A percentile compares a stretch with the other conserved stretches of the same genome.
Evolutionary conservation across 2,888 invertebrate species (phyloP).

Genomic region (Thereva unica): DNA sequence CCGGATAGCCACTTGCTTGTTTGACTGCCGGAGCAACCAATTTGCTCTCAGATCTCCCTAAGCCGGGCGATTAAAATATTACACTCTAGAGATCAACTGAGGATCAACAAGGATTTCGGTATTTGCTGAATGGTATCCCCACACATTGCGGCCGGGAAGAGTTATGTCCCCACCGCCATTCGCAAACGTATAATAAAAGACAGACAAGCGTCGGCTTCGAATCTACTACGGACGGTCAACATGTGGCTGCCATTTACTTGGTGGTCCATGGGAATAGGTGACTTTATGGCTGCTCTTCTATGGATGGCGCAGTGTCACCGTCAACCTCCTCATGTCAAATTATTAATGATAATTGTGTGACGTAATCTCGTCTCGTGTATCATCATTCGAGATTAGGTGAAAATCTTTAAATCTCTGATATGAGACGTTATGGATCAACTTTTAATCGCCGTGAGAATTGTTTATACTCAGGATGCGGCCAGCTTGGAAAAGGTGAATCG

Average conservation of each 20-base stretch:
- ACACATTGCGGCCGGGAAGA: not conserved
- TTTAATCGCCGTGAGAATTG: conserved; percentile 24
- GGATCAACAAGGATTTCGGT: conserved; percentile 45
- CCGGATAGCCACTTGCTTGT: conserved; percentile 6
- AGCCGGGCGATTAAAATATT: conserved; percentile 45
- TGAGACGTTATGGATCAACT: conserved; percentile 31
- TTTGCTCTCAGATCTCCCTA: conserved; percentile 38
- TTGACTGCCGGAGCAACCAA: conserved; percentile 30
- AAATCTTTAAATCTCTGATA: conserved; percentile 35
- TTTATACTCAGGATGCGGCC: not conserved
- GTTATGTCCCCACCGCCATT: conserved; percentile 8
- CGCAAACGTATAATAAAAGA: not conserved
- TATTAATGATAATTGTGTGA: conserved; percentile 42
- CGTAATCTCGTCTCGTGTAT: conserved; percentile 31
- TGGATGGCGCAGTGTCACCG: conserved; percentile 16
- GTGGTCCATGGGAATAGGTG: not conserved
- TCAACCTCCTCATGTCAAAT: conserved; percentile 24
- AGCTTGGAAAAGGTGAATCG: not conserved
- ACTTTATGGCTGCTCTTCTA: conserved; percentile 20
- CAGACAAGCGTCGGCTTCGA: not conserved
- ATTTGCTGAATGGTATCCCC: conserved; percentile 34
- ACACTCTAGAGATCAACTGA: conserved; percentile 45
- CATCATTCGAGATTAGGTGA: conserved; percentile 31
- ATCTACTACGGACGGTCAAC: not conserved
- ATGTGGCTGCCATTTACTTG: not conserved